These are phyloP conservation scores for Podarcis raffonei DNA, from an alignment of 2,113 vertebrate genomes.

Conservation along the genomic window DNA sequence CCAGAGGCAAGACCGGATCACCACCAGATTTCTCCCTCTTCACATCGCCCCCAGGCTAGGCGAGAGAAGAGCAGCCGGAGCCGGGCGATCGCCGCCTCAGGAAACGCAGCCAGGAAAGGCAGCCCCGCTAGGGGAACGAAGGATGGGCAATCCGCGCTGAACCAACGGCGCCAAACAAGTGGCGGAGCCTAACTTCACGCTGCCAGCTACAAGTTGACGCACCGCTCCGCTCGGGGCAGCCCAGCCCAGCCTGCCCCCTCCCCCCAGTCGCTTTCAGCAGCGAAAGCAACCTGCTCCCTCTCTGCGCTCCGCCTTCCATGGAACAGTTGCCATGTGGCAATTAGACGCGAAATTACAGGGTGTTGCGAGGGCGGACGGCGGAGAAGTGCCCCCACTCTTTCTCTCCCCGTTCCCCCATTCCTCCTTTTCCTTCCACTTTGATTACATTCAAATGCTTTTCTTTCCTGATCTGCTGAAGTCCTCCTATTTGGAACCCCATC, in stretches of 20 bases:
- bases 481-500: neutral
- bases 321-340: constrained; percentile 62
- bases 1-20: neutral
- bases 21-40: neutral
- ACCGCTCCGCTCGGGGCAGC: neutral
- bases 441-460: too few relatives aligned
- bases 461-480: neutral
- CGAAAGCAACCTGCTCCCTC: constrained; percentile 27
- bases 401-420: neutral
- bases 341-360: constrained; percentile 57
- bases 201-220: neutral
- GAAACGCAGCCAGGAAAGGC: too few relatives aligned
- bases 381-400: neutral
- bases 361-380: neutral
- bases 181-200: neutral
- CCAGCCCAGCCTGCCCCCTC: neutral
- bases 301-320: constrained; percentile 11
- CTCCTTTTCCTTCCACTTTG: neutral
- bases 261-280: constrained; percentile 24
- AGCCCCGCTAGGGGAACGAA: too few relatives aligned
- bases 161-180: neutral
- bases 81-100: too few relatives aligned
- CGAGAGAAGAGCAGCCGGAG: too few relatives aligned
- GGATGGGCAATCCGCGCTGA: too few relatives aligned
- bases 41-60: too few relatives aligned